Evolutionary conservation across 2,797 vertebrate genomes (phyloP).

Genomic region (Podarcis lilfordi): DNA sequence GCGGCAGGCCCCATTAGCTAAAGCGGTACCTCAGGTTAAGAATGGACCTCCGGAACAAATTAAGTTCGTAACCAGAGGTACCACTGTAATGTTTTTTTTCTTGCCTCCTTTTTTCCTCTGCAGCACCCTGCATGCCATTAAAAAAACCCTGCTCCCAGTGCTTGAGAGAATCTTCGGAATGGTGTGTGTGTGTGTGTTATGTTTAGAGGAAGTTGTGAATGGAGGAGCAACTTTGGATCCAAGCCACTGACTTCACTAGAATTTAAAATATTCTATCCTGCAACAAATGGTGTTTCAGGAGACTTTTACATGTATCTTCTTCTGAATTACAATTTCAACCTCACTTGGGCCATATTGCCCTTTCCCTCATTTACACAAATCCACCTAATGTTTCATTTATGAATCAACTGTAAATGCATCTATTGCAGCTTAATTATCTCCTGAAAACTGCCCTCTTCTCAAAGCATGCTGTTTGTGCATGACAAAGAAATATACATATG

Average conservation of each 20-base stretch:
- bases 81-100: neutral
- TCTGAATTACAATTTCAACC: neutral
- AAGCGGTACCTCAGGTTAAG: too few species aligned
- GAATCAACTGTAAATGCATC: neutral
- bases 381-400: fast-evolving
- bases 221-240: neutral
- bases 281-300: neutral
- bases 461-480: conserved; percentile 4
- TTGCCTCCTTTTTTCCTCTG: neutral
- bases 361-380: neutral
- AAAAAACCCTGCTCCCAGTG: neutral
- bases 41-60: too few species aligned
- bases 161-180: neutral
- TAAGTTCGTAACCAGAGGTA: too few species aligned
- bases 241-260: conserved; percentile 3
- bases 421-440: conserved; percentile 13
- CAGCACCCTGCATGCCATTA: neutral
- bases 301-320: neutral
- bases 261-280: neutral
- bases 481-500: neutral
- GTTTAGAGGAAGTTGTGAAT: neutral
- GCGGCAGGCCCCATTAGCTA: too few species aligned
- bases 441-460: neutral
- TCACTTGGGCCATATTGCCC: neutral
- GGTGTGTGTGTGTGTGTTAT: too few species aligned